A percentile compares a stretch with the other conserved stretches of the same genome.
Evolutionary conservation across 2,888 invertebrate genomes (phyloP).

Genomic region (Protonemura montana): DNA sequence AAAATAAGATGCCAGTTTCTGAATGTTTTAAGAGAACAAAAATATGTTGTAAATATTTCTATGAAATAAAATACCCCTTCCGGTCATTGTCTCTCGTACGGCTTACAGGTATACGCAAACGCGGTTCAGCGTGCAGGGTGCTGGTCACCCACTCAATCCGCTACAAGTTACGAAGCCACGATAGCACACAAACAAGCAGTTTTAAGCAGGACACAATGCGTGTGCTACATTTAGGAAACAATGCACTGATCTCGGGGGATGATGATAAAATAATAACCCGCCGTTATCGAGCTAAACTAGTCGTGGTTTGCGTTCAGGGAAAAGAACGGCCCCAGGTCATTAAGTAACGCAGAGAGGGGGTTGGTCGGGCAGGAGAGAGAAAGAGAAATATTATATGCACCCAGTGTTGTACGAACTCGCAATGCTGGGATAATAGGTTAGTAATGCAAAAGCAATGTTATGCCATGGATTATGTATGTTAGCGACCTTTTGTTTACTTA

Average conservation of each 20-base stretch:
- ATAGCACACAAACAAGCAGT: background rate
- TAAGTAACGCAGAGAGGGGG: background rate
- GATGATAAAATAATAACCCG: constrained; percentile 7
- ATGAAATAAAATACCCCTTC: no score
- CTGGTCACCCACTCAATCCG: no score
- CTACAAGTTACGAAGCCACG: background rate
- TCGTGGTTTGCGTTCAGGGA: background rate
- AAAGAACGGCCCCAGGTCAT: constrained; percentile 4
- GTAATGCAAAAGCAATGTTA: constrained; percentile 12
- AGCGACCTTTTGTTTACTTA: background rate
- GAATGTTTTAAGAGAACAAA: no score
- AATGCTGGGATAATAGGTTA: background rate
- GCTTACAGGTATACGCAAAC: no score
- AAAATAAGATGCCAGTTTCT: no score
- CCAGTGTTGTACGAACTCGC: background rate
- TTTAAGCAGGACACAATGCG: constrained; percentile 1
- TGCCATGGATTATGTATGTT: background rate
- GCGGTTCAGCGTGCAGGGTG: no score
- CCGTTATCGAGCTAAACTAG: background rate
- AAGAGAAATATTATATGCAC: constrained; percentile 2
- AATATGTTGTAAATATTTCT: no score
- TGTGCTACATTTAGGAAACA: background rate
- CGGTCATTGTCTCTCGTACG: no score
- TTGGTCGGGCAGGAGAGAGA: background rate
- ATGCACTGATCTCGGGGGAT: background rate